These are phyloP conservation scores for Nerophis ophidion DNA, from an alignment of 2,113 vertebrate species.

Conservation along the genomic window DNA sequence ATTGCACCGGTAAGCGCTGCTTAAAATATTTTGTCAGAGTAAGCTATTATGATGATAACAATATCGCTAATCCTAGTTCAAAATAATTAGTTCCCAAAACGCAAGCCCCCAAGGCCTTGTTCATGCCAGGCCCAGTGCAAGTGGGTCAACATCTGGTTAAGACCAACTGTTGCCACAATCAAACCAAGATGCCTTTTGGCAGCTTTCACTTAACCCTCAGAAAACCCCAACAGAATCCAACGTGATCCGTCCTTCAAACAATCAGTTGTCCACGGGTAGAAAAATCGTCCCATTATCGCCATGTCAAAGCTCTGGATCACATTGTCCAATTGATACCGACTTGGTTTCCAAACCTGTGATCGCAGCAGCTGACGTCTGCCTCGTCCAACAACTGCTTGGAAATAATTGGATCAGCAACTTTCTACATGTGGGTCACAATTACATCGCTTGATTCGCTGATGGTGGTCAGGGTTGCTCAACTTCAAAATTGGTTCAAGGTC, in stretches of 20 bases:
- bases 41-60: too few species aligned
- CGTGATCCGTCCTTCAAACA: neutral
- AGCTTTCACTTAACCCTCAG: too few species aligned
- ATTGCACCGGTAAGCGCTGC: too few species aligned
- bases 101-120: conserved; percentile 50
- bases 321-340: neutral
- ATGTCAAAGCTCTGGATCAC: neutral
- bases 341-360: neutral
- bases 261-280: neutral
- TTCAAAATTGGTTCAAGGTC: too few species aligned
- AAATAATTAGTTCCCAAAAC: conserved; percentile 51
- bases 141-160: conserved; percentile 25
- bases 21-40: too few species aligned
- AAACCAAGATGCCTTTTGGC: neutral
- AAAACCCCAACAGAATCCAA: neutral
- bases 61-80: conserved; percentile 42
- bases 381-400: neutral
- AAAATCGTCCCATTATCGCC: neutral
- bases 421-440: conserved; percentile 1
- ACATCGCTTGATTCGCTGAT: neutral
- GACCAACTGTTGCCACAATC: conserved; percentile 16
- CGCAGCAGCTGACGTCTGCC: neutral
- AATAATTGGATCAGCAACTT: conserved; percentile 7
- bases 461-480: too few species aligned
- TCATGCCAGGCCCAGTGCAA: conserved; percentile 21